phyloP scores from a whole-genome alignment of 2,113 vertebrate species.

The Cynoglossus semilaevis region DNA sequence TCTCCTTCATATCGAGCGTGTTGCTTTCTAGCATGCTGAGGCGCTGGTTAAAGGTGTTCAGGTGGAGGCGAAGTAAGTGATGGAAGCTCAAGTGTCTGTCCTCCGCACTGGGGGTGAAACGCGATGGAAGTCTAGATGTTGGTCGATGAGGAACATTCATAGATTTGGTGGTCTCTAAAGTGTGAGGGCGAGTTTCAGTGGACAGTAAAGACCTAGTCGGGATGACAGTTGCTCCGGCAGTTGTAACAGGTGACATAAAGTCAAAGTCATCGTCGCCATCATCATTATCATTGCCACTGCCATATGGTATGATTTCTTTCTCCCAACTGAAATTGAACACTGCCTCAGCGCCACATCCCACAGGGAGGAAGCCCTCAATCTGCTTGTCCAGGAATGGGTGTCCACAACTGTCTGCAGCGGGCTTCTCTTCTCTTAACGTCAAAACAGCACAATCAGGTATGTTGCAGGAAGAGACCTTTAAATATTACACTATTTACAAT shows the following conservation, averaged over 20 bases:
- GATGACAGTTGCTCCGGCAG: constrained; percentile 9
- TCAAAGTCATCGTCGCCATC: constrained; percentile 6
- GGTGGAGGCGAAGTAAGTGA: constrained; percentile 56
- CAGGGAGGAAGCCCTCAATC: constrained; percentile 58
- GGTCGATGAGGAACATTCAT: constrained; percentile 15
- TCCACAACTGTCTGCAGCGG: constrained; percentile 65
- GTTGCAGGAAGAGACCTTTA: constrained; percentile 43
- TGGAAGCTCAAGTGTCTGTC: constrained; percentile 58
- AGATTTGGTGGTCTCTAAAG: constrained; percentile 5
- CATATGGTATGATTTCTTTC: constrained; percentile 34
- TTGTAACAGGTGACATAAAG: neutral
- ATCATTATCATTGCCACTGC: constrained; percentile 53
- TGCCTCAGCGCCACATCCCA: constrained; percentile 60
- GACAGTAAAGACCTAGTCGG: constrained; percentile 39
- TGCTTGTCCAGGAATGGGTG: constrained; percentile 54
- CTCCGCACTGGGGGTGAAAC: constrained; percentile 59
- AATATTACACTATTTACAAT: constrained; percentile 9
- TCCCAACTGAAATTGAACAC: constrained; percentile 68
- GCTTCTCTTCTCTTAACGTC: constrained; percentile 67
- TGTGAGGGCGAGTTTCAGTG: constrained; percentile 14
- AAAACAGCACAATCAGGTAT: constrained; percentile 68
- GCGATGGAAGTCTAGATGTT: constrained; percentile 37
- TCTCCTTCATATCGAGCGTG: constrained; percentile 71
- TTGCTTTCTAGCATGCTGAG: constrained; percentile 74
- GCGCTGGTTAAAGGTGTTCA: constrained; percentile 71